Evolutionary conservation across 2,888 invertebrate species (phyloP), one percentile per base, ranked within the genome.

Genomic region (Hypena proboscidalis): DNA sequence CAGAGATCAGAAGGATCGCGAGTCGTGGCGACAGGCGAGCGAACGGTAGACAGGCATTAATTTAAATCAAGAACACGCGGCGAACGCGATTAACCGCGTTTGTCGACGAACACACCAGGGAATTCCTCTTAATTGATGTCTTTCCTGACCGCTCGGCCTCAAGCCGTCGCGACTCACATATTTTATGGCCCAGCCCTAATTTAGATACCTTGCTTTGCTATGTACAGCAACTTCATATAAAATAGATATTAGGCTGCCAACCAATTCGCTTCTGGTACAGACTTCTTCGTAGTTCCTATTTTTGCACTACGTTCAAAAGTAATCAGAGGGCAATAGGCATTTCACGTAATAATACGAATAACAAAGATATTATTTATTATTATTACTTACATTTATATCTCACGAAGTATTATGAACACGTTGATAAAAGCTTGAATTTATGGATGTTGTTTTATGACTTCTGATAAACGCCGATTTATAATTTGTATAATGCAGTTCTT

Each of bases 251-350:
- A 59, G 52, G 44, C 31, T 40, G 32, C 48, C 38, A 54, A 21
- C 37, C 19, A 29, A 11, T 41, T 46, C 30, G 27, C 35, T 52
- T 43, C 46, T 52, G 30, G 27, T 54, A 44, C 41, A 42, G 9
- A 56, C 60, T 47, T 58, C 47, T 60, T 65, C 55, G 69, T 76
- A 77, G 78, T 77, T 77, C 75, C 79, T 78, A 78, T 72, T 70
- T 67, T 74, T 49, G 57, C 74, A 66, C 64, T 62, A 57, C 45
- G 37, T 54, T 54, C 29, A 46, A 51, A 43, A 44, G 37, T 56
- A 42, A 55, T 57, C 30, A 60, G 20, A 43, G 40, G 27, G 59
- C 56, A 53, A 50, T 60, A 55, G 65, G 45, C 54, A 45, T 52
- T 59, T 56, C 58, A 60, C 53, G 39, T 62, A 65, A 59, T 58